These are phyloP conservation scores for Noctua fimbriata DNA, from an alignment of 2,888 invertebrate species.

Conservation along the genomic window DNA sequence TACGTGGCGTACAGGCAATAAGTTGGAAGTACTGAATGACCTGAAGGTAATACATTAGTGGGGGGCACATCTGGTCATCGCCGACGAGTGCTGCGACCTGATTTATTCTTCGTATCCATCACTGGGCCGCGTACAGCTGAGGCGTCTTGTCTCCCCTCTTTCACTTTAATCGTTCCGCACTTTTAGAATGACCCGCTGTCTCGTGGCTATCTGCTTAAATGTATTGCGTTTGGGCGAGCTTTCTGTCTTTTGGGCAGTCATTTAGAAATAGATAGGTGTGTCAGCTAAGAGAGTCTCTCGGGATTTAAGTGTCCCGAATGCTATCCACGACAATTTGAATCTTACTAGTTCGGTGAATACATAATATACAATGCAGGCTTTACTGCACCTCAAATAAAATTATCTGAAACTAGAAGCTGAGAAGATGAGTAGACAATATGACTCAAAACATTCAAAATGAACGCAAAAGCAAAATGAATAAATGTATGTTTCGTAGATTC, in stretches of 20 bases:
- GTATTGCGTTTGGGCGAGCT: constrained; percentile 48
- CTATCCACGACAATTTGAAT: constrained; percentile 11
- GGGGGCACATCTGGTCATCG: constrained; percentile 82
- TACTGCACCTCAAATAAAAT: constrained; percentile 10
- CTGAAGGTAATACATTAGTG: constrained; percentile 77
- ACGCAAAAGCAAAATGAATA: constrained; percentile 68
- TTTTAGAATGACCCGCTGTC: constrained; percentile 77
- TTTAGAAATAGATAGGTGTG: constrained; percentile 40
- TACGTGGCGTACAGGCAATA: constrained; percentile 63
- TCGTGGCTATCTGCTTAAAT: constrained; percentile 65
- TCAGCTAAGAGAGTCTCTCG: constrained; percentile 7
- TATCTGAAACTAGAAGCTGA: constrained; percentile 20
- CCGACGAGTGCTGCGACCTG: constrained; percentile 83
- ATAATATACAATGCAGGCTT: neutral
- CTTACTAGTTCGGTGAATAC: neutral
- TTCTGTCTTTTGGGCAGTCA: constrained; percentile 35
- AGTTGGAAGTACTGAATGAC: constrained; percentile 76
- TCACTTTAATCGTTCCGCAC: constrained; percentile 77
- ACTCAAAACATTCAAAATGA: constrained; percentile 51
- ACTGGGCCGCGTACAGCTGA: constrained; percentile 82
- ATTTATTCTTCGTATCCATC: constrained; percentile 89
- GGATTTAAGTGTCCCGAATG: neutral
- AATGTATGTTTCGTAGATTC: constrained; percentile 73
- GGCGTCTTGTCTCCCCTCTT: constrained; percentile 82
- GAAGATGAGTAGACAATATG: constrained; percentile 47